Base-by-base conservation (phyloP, 2,888 invertebrate species). In the Julus scanicus region DNA sequence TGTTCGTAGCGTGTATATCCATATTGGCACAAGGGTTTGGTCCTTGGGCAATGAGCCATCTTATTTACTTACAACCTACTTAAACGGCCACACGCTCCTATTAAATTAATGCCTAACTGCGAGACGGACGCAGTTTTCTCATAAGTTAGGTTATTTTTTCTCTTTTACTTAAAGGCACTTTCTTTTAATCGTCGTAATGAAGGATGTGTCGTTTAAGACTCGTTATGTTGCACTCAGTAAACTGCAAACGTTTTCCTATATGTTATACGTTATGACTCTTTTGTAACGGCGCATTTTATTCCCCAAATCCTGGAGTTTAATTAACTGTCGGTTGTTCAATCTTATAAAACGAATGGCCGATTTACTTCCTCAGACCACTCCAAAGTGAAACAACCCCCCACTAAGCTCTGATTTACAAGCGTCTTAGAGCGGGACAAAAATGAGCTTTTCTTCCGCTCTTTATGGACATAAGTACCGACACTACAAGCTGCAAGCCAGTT, bases 1-100 rank as follows among this genome's bases (percentile, higher is more conserved):
- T 57, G 57, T 57, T 57, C 29, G 29, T 29, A 29, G 29, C 29
- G 29, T 29, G 29, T 53, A n/a, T n/a, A 6, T 17, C 57, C 57
- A 57, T 57, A 57, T 57, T n/a, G 57, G 57, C 57, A 13, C 17
- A 53, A 11, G 53, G 53, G n/a, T 57, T 57, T 5, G 13, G 17
- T 57, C 57, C 57, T 57, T 57, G 57, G 57, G 57, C 57, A 57
- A 57, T 57, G 57, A 57, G 57, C 57, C 57, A 57, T 57, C 57
- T 57, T 57, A n/a, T 57, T 57, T 57, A 57, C 57, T 57, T 57
- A 57, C 53, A 53, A 53, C 53, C 53, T 53, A 53, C 53, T 53
- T 53, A 53, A 53, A 53, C 53, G 53, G 53, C 53, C 53, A 53
- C 53, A 53, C 57, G 57, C 57, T n/a, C 57, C 57, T 57, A 57